A percentile compares a stretch with the other conserved stretches of the same genome.
These are phyloP conservation scores for Monodelphis domestica DNA, from an alignment of 2,797 vertebrate genomes.

Conservation along the genomic window DNA sequence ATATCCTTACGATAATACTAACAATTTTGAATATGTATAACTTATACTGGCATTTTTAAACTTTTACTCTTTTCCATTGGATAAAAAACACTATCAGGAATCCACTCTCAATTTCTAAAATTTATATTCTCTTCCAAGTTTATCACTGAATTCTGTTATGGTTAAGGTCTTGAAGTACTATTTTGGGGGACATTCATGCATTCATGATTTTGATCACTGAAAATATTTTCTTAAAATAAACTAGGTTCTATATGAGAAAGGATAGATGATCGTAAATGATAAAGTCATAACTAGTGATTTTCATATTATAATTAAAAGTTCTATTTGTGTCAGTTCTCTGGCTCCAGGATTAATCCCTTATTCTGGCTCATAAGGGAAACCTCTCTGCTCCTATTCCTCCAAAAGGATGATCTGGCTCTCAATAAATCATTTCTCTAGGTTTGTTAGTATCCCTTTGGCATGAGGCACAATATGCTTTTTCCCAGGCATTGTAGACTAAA, in stretches of 20 bases:
- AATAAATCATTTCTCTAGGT: not conserved
- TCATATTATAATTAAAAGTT: slow-evolving; percentile 30
- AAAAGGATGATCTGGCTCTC: not conserved
- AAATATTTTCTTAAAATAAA: slow-evolving; percentile 48
- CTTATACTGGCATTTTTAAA: slow-evolving; percentile 43
- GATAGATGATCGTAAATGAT: slow-evolving; percentile 2
- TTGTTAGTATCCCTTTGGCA: not conserved
- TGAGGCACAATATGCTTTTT: not conserved
- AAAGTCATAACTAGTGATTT: not conserved
- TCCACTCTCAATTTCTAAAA: slow-evolving; percentile 56
- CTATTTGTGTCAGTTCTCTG: not conserved
- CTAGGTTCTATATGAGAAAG: not conserved
- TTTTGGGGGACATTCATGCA: slow-evolving; percentile 19
- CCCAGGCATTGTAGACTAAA: not conserved
- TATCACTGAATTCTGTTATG: slow-evolving; percentile 50
- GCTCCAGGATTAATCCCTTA: not conserved
- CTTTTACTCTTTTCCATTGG: slow-evolving; percentile 52
- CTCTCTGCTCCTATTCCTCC: not conserved
- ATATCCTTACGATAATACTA: slow-evolving; percentile 37
- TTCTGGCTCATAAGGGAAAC: not conserved
- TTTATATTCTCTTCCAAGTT: slow-evolving; percentile 23
- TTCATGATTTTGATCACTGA: slow-evolving; percentile 27
- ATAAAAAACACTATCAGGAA: slow-evolving; percentile 43
- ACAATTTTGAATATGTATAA: slow-evolving; percentile 20
- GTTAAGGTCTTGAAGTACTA: slow-evolving; percentile 32